These are phyloP conservation scores for Galagoides demidoff DNA, from an alignment of 2,797 vertebrate species.

Conservation along the genomic window DNA sequence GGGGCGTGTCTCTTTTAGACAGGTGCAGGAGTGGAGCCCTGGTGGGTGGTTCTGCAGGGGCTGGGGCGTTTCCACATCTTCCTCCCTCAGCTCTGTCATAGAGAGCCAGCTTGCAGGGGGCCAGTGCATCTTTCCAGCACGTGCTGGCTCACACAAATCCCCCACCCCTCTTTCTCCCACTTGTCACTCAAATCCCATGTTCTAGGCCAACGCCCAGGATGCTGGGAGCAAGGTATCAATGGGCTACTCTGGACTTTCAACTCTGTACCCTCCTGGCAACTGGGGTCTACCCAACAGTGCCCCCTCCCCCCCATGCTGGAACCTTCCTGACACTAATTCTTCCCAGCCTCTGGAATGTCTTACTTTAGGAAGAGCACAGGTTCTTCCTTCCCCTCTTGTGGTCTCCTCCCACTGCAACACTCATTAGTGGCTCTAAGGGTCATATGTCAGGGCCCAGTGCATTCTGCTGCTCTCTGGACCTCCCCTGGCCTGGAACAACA, in stretches of 20 bases:
- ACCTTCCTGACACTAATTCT: neutral
- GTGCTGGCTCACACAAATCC: neutral
- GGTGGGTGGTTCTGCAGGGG: constrained; percentile 69
- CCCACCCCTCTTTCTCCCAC: neutral
- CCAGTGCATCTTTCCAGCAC: constrained; percentile 42
- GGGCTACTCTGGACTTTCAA: neutral
- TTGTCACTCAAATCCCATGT: constrained; percentile 10
- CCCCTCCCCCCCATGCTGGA: no score
- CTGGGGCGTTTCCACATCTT: constrained; percentile 60
- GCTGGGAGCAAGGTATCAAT: neutral
- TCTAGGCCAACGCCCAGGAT: neutral
- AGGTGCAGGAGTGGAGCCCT: constrained; percentile 32
- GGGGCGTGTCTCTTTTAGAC: constrained; percentile 59
- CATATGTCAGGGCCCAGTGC: neutral
- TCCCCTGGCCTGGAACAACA: neutral
- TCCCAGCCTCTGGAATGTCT: constrained; percentile 24
- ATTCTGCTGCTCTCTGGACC: neutral
- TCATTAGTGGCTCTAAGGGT: neutral
- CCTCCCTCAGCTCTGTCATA: constrained; percentile 65
- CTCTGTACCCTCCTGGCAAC: neutral
- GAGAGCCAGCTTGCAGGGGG: constrained; percentile 64
- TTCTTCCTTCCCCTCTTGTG: neutral
- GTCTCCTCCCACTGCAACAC: neutral
- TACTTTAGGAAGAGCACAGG: neutral
- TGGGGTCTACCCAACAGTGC: neutral